These are phyloP conservation scores for Halcyon malimbica DNA, from an alignment of 2,113 vertebrate species.

Conservation along the genomic window DNA sequence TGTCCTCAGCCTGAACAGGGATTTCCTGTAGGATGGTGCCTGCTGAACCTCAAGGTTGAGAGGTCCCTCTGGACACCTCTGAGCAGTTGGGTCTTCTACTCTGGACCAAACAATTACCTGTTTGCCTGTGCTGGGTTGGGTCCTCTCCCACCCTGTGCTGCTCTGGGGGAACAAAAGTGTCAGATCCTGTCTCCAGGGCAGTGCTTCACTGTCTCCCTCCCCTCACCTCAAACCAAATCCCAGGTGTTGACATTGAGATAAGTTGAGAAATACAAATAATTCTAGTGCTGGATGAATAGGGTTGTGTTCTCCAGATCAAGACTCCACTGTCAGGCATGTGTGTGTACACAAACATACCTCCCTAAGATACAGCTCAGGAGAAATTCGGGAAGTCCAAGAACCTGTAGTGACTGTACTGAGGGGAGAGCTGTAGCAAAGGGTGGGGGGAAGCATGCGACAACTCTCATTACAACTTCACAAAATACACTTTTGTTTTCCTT, in stretches of 20 bases:
- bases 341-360: constrained; percentile 13
- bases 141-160: rapidly evolving
- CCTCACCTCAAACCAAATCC: neutral
- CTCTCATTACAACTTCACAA: neutral
- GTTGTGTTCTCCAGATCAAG: constrained; percentile 49
- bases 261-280: constrained; percentile 43
- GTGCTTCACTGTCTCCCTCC: neutral
- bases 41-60: neutral
- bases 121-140: neutral
- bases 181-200: neutral
- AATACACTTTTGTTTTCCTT: constrained; percentile 53
- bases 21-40: neutral
- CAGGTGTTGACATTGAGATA: constrained; percentile 45
- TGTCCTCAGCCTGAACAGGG: neutral
- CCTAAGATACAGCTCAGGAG: neutral
- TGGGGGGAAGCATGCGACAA: neutral
- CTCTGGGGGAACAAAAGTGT: neutral
- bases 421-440: neutral
- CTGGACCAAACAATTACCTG: neutral
- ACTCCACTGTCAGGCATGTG: neutral
- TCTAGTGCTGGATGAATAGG: constrained; percentile 26
- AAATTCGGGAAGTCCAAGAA: constrained; percentile 15
- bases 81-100: neutral
- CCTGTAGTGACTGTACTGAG: neutral
- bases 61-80: neutral